Conservation (phyloP, 2,113 vertebrate species). For the Takifugu flavidus region DNA sequence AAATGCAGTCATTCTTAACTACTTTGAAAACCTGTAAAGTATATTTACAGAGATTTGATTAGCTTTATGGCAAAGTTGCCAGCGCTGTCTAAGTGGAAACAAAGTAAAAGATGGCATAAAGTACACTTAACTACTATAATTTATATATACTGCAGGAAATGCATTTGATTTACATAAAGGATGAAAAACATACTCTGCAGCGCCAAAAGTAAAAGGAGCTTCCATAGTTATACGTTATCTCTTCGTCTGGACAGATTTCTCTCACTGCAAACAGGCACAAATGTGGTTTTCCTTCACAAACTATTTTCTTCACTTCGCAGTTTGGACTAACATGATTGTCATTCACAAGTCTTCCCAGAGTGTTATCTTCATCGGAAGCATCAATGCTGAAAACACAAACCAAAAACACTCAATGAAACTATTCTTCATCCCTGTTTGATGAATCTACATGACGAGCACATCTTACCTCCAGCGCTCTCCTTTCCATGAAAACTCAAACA, state of each 20-base stretch:
- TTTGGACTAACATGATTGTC: conserved; percentile 41
- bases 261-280: conserved; percentile 44
- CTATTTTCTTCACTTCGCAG: conserved; percentile 37
- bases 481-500: conserved; percentile 35
- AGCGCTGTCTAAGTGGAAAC: too few species aligned
- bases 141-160: too few species aligned
- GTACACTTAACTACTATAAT: too few species aligned
- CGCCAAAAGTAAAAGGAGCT: neutral
- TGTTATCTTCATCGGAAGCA: conserved; percentile 15
- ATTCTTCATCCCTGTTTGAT: too few species aligned
- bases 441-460: too few species aligned
- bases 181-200: too few species aligned
- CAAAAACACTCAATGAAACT: neutral
- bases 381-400: conserved; percentile 28
- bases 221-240: conserved; percentile 42
- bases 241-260: conserved; percentile 27
- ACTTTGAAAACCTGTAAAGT: too few species aligned
- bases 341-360: conserved; percentile 46
- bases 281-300: conserved; percentile 35
- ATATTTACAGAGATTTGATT: too few species aligned
- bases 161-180: too few species aligned
- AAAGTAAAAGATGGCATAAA: too few species aligned
- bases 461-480: conserved; percentile 38
- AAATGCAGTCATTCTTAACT: too few species aligned
- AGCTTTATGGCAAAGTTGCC: too few species aligned